A percentile compares a stretch with the other conserved stretches of the same genome.
These are phyloP conservation scores for Stichodactyla helianthus DNA, from an alignment of 64 coral and sea anemone genomes.

Conservation along the genomic window DNA sequence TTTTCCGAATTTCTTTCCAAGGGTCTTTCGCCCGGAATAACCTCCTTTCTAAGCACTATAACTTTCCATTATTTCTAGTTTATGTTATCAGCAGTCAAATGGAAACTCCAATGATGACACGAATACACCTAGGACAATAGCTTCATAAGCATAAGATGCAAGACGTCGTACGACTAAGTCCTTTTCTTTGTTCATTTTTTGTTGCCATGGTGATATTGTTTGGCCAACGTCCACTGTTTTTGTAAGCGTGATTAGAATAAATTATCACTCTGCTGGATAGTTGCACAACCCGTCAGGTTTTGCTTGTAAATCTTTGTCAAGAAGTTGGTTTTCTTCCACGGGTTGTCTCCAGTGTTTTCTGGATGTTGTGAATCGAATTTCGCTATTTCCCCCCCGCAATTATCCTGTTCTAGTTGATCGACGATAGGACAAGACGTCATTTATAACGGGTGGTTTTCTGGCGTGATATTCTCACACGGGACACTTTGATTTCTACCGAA, in stretches of 20 bases:
- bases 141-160: neutral
- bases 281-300: neutral
- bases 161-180: neutral
- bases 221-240: neutral
- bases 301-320: neutral
- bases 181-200: neutral
- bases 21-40: too few species aligned
- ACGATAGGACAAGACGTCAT: neutral
- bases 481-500: neutral
- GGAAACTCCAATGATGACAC: too few species aligned
- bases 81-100: too few species aligned
- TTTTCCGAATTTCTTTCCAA: too few species aligned
- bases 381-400: neutral
- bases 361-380: neutral
- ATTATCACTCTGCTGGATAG: neutral
- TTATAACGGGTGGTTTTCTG: neutral
- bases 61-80: too few species aligned
- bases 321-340: neutral
- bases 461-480: neutral
- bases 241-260: neutral
- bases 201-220: neutral
- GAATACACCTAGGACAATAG: neutral
- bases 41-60: too few species aligned
- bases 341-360: neutral
- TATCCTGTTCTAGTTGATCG: neutral